A percentile compares a stretch with the other conserved stretches of the same genome.
Conservation (phyloP, 2,113 vertebrate genomes). For the Smithornis capensis region DNA sequence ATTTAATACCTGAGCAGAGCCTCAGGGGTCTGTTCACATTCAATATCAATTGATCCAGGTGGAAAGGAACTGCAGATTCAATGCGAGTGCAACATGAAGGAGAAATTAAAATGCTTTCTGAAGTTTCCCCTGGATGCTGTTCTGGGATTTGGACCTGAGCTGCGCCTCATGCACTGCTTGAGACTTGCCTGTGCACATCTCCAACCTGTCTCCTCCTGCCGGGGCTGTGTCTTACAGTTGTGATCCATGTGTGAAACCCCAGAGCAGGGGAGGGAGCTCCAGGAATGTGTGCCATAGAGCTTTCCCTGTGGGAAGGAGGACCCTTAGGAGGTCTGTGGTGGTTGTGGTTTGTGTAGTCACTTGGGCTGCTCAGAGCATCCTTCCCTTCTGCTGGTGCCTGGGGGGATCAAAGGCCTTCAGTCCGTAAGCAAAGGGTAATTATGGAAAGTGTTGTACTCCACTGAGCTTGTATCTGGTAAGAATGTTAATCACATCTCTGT, state of each 20-base stretch:
- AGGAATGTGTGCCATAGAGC: accelerated
- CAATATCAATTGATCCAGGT: not conserved
- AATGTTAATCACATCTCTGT: conserved; percentile 14
- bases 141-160: not conserved
- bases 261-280: not conserved
- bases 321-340: not conserved
- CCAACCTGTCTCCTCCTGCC: not conserved
- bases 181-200: not conserved
- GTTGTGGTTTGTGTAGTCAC: not conserved
- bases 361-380: not conserved
- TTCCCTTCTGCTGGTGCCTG: not conserved
- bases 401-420: not conserved
- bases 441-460: not conserved
- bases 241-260: not conserved
- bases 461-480: not conserved
- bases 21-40: not conserved
- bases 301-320: not conserved
- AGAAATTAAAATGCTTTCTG: not conserved
- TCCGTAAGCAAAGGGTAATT: not conserved
- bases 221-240: not conserved
- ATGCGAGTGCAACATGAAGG: not conserved
- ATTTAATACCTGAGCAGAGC: not conserved
- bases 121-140: not conserved
- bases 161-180: not conserved
- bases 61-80: not conserved